phyloP scores from a whole-genome alignment of 2,888 invertebrate genomes.

The Blomia tropicalis region DNA sequence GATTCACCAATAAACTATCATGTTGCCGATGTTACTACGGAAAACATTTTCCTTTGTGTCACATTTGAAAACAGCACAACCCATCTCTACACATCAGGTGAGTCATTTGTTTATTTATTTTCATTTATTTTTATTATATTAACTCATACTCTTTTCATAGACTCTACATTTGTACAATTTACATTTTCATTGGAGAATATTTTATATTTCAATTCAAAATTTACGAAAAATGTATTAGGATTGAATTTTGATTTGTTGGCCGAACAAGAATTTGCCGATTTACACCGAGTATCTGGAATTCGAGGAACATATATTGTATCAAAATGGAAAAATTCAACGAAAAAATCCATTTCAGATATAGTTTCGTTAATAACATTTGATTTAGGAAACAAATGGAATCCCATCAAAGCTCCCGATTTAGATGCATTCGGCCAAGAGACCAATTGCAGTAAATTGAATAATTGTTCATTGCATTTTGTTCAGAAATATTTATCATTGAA shows the following conservation, averaged over 20 bases:
- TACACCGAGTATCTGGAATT: slow-evolving; percentile 70
- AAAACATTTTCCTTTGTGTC: slow-evolving; percentile 54
- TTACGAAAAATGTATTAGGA: slow-evolving; percentile 47
- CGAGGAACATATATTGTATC: slow-evolving; percentile 78
- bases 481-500: slow-evolving; percentile 69
- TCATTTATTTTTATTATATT: not conserved
- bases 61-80: slow-evolving; percentile 55
- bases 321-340: slow-evolving; percentile 41
- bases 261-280: slow-evolving; percentile 66
- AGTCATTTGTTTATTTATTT: not conserved
- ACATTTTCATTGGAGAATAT: slow-evolving; percentile 60
- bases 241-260: slow-evolving; percentile 23
- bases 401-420: slow-evolving; percentile 51
- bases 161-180: slow-evolving; percentile 44
- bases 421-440: slow-evolving; percentile 53
- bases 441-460: slow-evolving; percentile 42
- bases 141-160: not conserved
- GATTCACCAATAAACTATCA: slow-evolving; percentile 46
- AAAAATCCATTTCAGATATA: slow-evolving; percentile 47
- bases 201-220: slow-evolving; percentile 65
- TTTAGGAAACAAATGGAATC: slow-evolving; percentile 67
- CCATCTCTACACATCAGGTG: slow-evolving; percentile 63
- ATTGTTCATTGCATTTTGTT: slow-evolving; percentile 66
- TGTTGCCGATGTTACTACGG: slow-evolving; percentile 65
- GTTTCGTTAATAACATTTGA: slow-evolving; percentile 66